phyloP scores from a whole-genome alignment of 2,888 invertebrate genomes.

The Caradrina clavipalpis region DNA sequence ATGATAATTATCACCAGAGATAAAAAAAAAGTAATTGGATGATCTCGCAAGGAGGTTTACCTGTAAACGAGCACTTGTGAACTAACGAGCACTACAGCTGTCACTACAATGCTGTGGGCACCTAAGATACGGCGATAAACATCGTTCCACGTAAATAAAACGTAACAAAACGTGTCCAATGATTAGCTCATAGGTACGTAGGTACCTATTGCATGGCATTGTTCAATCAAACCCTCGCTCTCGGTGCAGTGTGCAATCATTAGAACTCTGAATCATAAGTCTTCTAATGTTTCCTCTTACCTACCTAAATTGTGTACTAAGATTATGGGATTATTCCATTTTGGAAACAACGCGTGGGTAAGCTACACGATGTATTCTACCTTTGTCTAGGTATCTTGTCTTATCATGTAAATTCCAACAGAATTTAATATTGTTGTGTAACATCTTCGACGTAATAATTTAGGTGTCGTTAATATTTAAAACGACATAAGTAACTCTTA shows the following conservation, averaged over 20 bases:
- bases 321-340: neutral
- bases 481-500: too few species aligned
- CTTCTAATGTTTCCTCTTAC: neutral
- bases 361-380: neutral
- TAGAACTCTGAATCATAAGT: neutral
- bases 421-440: constrained; percentile 6
- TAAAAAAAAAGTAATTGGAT: constrained; percentile 30
- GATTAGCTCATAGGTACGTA: constrained; percentile 49
- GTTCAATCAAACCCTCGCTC: constrained; percentile 32
- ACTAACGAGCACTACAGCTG: constrained; percentile 65
- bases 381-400: neutral
- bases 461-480: neutral
- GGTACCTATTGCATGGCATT: constrained; percentile 46
- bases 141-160: constrained; percentile 62
- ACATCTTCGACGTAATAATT: neutral
- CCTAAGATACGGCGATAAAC: constrained; percentile 62
- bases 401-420: neutral
- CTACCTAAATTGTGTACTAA: neutral
- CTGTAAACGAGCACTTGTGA: constrained; percentile 44
- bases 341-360: neutral
- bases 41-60: constrained; percentile 46
- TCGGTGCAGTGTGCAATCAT: constrained; percentile 9
- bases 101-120: constrained; percentile 66
- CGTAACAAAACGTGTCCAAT: constrained; percentile 49
- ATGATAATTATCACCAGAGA: constrained; percentile 37